phyloP scores from a whole-genome alignment of 2,888 invertebrate genomes.

The Synergus umbraculus region DNA sequence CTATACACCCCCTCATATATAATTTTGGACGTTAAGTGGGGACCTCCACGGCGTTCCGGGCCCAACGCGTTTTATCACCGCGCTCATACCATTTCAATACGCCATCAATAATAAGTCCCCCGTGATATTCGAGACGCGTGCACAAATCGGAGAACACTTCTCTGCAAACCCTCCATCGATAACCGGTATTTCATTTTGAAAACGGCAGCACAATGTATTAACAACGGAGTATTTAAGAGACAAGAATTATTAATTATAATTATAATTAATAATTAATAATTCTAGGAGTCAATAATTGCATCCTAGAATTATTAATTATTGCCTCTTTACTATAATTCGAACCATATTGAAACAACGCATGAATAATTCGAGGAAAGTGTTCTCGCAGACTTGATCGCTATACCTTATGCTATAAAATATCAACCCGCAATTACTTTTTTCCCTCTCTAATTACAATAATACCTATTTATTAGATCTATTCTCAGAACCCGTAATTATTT shows the following conservation, averaged over 20 bases:
- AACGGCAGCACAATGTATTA: conserved; percentile 41
- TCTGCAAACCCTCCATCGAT: conserved; percentile 58
- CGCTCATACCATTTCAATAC: conserved; percentile 76
- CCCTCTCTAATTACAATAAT: conserved; percentile 24
- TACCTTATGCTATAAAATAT: background rate
- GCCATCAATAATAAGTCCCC: conserved; percentile 75
- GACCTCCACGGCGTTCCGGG: conserved; percentile 73
- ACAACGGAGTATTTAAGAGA: too few relatives aligned
- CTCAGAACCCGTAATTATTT: conserved; percentile 29
- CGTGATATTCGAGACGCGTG: conserved; percentile 64
- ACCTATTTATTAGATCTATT: conserved; percentile 34
- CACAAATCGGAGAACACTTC: conserved; percentile 46
- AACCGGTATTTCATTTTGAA: conserved; percentile 52
- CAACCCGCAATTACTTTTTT: background rate
- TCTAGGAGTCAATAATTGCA: too few relatives aligned
- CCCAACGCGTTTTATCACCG: conserved; percentile 75
- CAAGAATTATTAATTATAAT: too few relatives aligned
- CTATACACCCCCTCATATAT: conserved; percentile 66
- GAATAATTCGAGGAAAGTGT: background rate
- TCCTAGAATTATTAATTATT: too few relatives aligned
- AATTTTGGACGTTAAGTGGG: conserved; percentile 75
- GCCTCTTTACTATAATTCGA: too few relatives aligned
- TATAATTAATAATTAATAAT: too few relatives aligned
- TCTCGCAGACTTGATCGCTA: background rate
- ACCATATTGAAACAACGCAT: background rate